Percentiles rank a stretch among this genome's conserved stretches.
Evolutionary conservation across 2,797 vertebrate species (phyloP).

Genomic region (Setipinna tenuifilis): DNA sequence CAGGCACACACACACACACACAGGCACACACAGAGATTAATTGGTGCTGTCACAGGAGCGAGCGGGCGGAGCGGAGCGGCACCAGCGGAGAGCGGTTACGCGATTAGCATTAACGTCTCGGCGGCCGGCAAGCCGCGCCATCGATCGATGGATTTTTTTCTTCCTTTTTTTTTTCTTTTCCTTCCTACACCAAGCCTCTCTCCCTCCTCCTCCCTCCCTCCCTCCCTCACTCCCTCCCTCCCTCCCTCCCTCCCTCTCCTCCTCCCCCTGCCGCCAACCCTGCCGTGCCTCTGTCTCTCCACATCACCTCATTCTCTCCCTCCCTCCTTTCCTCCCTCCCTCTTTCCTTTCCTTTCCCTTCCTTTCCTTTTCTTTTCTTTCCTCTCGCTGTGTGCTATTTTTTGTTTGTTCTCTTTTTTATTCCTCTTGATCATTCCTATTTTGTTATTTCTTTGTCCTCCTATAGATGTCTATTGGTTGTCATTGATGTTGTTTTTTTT

Average conservation of each 20-base stretch:
- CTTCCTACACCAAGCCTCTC: constrained; percentile 27
- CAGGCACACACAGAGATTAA: constrained; percentile 81
- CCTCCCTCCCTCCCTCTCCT: background rate
- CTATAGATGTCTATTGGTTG: constrained; percentile 15
- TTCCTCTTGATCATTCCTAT: constrained; percentile 59
- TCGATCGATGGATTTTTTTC: constrained; percentile 80
- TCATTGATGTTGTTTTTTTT: background rate
- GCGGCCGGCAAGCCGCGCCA: constrained; percentile 74
- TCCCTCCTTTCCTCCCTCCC: constrained; percentile 48
- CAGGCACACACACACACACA: constrained; percentile 58
- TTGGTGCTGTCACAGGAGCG: constrained; percentile 93
- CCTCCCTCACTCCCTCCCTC: background rate
- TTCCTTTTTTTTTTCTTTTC: constrained; percentile 37
- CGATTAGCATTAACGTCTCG: constrained; percentile 97
- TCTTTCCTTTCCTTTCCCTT: constrained; percentile 15
- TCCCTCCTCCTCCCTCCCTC: constrained; percentile 2
- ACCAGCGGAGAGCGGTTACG: constrained; percentile 88
- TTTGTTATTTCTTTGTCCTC: constrained; percentile 47
- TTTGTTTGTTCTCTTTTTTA: constrained; percentile 61
- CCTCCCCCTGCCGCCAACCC: constrained; percentile 25
- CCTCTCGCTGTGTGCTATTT: background rate
- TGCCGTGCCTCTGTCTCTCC: constrained; percentile 26
- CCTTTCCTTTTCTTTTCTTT: constrained; percentile 42
- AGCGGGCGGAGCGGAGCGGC: constrained; percentile 74
- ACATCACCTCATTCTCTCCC: constrained; percentile 45